These are phyloP conservation scores for Plagodis dolabraria DNA, from an alignment of 2,888 invertebrate genomes.

Conservation along the genomic window DNA sequence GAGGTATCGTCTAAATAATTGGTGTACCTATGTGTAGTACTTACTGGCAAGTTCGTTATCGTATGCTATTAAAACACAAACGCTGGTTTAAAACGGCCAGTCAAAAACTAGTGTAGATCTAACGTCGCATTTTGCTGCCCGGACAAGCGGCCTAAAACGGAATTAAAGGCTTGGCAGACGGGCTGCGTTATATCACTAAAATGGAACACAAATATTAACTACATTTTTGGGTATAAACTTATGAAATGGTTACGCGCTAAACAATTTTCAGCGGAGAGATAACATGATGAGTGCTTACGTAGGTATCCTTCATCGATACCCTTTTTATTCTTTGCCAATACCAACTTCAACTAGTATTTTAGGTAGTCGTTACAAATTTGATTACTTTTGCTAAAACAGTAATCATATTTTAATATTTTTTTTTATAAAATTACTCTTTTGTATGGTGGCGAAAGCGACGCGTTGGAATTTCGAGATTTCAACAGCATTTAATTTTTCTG, in stretches of 20 bases:
- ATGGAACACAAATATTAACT: background rate
- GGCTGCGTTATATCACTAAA: background rate
- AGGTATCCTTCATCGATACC: no score
- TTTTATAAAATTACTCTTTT: no score
- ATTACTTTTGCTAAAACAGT: no score
- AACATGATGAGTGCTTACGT: no score
- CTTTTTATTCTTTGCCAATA: no score
- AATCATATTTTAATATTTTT: no score
- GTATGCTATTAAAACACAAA: slow-evolving; percentile 40
- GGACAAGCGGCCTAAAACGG: slow-evolving; percentile 29
- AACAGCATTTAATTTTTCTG: no score
- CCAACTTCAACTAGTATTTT: no score
- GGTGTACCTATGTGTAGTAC: slow-evolving; percentile 30
- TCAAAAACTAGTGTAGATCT: slow-evolving; percentile 8
- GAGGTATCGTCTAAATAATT: slow-evolving; percentile 2
- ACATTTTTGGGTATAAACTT: background rate
- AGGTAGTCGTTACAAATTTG: no score
- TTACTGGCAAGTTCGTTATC: slow-evolving; percentile 39
- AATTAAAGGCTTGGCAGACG: slow-evolving; percentile 10
- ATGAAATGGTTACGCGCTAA: background rate
- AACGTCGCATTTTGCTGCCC: slow-evolving; percentile 37
- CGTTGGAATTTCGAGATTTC: no score
- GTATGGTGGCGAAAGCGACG: no score
- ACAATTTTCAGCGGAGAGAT: no score
- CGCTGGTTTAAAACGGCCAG: slow-evolving; percentile 20